Conservation (phyloP, 2,797 vertebrate species). For the Poeciliopsis gracilis region DNA sequence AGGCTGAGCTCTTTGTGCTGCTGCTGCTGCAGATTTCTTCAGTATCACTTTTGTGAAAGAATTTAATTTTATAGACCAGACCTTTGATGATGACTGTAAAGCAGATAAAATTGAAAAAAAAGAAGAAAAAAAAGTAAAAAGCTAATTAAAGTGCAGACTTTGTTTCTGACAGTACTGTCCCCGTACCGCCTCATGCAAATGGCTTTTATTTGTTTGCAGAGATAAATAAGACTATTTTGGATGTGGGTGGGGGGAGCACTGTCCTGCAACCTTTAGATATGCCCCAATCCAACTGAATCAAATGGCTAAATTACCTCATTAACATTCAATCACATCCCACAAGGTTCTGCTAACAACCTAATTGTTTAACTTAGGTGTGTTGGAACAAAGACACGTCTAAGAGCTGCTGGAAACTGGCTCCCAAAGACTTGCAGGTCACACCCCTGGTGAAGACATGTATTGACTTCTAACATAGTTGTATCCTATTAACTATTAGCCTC, state of each 20-base stretch:
- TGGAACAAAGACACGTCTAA: background rate
- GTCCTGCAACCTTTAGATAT: background rate
- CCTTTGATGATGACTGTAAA: background rate
- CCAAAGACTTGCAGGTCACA: background rate
- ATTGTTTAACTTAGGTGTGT: background rate
- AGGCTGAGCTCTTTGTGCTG: background rate
- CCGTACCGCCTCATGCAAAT: background rate
- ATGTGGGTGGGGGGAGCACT: background rate
- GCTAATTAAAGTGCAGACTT: background rate
- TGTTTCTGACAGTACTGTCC: background rate
- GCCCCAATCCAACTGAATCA: background rate
- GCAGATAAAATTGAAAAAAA: background rate
- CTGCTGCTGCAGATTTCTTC: background rate
- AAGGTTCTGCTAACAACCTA: background rate
- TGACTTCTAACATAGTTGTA: background rate
- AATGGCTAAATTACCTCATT: background rate
- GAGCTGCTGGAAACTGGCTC: background rate
- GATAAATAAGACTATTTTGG: background rate
- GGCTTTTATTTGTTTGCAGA: background rate
- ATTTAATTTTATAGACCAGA: background rate
- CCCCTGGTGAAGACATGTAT: background rate
- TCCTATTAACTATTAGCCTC: background rate
- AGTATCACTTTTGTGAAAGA: background rate
- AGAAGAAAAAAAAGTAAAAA: too few relatives aligned
- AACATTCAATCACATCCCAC: background rate